phyloP scores from a whole-genome alignment of 2,113 vertebrate genomes.

The Erpornis zantholeuca region DNA sequence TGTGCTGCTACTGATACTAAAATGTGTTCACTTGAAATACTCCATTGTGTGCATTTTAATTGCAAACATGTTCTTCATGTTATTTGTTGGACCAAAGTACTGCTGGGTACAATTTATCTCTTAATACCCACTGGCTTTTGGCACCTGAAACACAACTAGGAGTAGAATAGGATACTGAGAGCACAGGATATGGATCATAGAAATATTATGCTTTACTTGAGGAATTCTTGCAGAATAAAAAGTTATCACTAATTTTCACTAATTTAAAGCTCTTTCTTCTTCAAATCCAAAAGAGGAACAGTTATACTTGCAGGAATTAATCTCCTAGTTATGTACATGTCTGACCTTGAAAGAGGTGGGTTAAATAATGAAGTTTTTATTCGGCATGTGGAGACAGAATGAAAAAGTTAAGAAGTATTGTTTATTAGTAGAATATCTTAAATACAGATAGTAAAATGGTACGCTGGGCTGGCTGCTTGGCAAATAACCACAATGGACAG shows the following conservation, averaged over 20 bases:
- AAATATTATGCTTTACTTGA: background rate
- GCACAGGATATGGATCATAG: background rate
- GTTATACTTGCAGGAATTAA: background rate
- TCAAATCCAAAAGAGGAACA: background rate
- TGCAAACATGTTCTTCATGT: background rate
- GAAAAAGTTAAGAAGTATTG: background rate
- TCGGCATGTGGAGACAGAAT: background rate
- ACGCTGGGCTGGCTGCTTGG: constrained; percentile 31
- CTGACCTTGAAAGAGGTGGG: background rate
- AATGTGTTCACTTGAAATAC: background rate
- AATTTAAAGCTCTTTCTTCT: background rate
- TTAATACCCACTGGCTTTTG: background rate
- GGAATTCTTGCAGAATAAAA: background rate
- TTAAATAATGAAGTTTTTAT: background rate
- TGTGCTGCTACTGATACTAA: background rate
- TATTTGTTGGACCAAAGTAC: background rate
- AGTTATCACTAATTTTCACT: background rate
- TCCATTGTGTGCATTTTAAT: background rate
- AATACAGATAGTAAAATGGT: constrained; percentile 20
- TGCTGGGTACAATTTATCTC: background rate
- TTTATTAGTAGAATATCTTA: constrained; percentile 24
- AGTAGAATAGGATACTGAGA: background rate
- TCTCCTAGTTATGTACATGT: background rate
- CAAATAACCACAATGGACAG: constrained; percentile 58
- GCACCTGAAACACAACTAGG: background rate